Conservation (phyloP, 1,140 invertebrate species). For the Ostrea edulis region DNA sequence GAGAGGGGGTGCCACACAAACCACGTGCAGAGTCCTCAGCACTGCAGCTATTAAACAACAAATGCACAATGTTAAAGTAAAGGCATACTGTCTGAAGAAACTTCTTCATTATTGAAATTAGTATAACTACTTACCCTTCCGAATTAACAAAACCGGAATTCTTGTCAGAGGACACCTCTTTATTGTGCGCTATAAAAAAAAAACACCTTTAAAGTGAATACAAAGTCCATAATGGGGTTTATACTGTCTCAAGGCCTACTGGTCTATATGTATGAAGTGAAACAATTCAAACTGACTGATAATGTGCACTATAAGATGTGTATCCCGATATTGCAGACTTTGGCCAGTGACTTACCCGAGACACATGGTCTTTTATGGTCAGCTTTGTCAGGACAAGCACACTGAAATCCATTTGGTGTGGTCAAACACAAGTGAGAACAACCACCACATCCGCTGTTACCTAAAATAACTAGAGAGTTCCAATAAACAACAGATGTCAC, state of each 20-base stretch:
- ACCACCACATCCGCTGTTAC: conserved; percentile 90
- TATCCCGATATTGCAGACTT: too few relatives aligned
- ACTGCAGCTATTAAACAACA: background rate
- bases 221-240: background rate
- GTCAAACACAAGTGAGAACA: conserved; percentile 97
- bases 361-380: conserved; percentile 80
- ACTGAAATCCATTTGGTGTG: conserved; percentile 89
- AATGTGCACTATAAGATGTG: too few relatives aligned
- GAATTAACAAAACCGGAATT: background rate
- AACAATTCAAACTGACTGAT: too few relatives aligned
- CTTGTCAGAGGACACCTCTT: background rate
- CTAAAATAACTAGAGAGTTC: conserved; percentile 60
- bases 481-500: too few relatives aligned
- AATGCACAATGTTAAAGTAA: background rate
- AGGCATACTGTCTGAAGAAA: background rate
- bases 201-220: background rate
- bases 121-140: background rate
- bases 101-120: background rate
- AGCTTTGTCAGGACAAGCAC: conserved; percentile 90
- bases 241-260: background rate
- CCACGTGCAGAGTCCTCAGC: conserved; percentile 2
- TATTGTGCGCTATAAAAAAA: background rate
- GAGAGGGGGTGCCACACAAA: conserved; percentile 12
- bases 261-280: background rate
- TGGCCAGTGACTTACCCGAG: conserved; percentile 73